Conservation (phyloP, 1,140 invertebrate genomes). For the Magallana ariakensis region DNA sequence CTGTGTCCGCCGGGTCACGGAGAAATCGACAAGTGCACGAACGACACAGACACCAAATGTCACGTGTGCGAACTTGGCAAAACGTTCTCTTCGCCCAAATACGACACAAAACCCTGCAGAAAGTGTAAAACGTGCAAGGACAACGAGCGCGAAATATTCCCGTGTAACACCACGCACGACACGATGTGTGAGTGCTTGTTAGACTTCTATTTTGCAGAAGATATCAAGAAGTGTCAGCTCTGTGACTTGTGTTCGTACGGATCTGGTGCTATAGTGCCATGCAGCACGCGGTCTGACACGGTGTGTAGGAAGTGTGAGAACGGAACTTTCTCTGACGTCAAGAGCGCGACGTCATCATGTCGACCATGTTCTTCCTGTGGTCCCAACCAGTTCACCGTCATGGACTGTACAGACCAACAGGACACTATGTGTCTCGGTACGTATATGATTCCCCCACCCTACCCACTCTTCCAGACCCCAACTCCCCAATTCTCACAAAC, state of each 20-base stretch:
- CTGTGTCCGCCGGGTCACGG: conserved; percentile 24
- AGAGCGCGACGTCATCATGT: conserved; percentile 68
- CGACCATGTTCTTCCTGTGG: conserved; percentile 68
- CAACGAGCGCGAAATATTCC: conserved; percentile 42
- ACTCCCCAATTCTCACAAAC: no score
- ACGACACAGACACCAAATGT: conserved; percentile 49
- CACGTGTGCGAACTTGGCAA: conserved; percentile 46
- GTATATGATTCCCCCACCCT: conserved; percentile 45
- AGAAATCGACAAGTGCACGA: conserved; percentile 9
- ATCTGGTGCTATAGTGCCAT: conserved; percentile 24
- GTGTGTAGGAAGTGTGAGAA: conserved; percentile 50
- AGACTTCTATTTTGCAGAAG: conserved; percentile 51
- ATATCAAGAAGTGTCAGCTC: conserved; percentile 40
- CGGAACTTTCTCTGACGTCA: conserved; percentile 71
- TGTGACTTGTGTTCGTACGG: conserved; percentile 50
- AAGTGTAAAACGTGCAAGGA: conserved; percentile 52
- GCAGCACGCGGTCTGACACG: conserved; percentile 34
- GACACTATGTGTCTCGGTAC: conserved; percentile 75
- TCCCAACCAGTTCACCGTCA: conserved; percentile 65
- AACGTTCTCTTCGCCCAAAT: conserved; percentile 43
- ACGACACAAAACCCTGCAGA: conserved; percentile 20
- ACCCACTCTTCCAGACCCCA: no score
- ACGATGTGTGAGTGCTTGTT: conserved; percentile 63
- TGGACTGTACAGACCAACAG: conserved; percentile 73
- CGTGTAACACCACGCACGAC: conserved; percentile 67